Conservation (phyloP, 2,888 invertebrate genomes). For the Brenthis hecate region DNA sequence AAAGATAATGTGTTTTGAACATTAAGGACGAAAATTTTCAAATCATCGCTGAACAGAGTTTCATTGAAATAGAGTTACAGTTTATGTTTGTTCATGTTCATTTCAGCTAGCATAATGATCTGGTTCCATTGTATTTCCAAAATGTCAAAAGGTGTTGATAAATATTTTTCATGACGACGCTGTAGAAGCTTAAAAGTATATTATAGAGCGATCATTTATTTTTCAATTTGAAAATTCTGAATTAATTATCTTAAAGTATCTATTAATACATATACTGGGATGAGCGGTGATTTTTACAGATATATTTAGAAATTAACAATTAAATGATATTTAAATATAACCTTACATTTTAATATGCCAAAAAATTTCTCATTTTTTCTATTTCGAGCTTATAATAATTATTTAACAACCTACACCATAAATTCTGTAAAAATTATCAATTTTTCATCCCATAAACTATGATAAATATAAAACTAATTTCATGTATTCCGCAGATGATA, state of each 20-base stretch:
- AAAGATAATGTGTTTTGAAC: constrained; percentile 3
- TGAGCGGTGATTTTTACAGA: constrained; percentile 15
- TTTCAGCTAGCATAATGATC: constrained; percentile 8
- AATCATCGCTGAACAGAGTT: constrained; percentile 2
- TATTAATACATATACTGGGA: too few species aligned
- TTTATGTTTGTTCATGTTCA: constrained; percentile 10
- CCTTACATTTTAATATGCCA: too few species aligned
- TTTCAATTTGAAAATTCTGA: constrained; percentile 16
- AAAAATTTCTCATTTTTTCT: too few species aligned
- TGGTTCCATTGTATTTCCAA: neutral
- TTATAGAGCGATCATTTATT: constrained; percentile 13
- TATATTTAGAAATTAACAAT: neutral
- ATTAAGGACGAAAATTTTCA: neutral
- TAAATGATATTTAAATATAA: too few species aligned
- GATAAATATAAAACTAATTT: neutral
- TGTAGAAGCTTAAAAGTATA: constrained; percentile 6
- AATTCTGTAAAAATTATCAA: constrained; percentile 12
- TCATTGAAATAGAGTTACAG: neutral
- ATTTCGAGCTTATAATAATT: too few species aligned
- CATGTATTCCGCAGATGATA: constrained; percentile 56
- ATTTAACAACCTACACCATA: too few species aligned
- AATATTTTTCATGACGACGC: constrained; percentile 7
- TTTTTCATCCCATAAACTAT: neutral
- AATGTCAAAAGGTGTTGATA: neutral
- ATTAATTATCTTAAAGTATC: neutral